Evolutionary conservation across 2,888 invertebrate genomes (phyloP).

Genomic region (Drosophila emarginata): DNA sequence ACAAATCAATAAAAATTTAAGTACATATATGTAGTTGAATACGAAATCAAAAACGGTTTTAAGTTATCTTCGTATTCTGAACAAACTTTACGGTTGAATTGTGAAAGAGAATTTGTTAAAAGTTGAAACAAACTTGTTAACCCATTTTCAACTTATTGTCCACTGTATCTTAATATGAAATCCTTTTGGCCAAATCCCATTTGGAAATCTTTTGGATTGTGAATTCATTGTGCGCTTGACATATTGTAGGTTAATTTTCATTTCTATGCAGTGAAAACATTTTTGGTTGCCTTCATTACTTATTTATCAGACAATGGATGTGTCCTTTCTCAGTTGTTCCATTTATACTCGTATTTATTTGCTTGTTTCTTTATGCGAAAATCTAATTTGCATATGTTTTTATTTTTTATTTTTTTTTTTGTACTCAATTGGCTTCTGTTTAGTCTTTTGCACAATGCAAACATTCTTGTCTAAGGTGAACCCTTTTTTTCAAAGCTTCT

Average conservation of each 20-base stretch:
- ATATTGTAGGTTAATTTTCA: slow-evolving; percentile 41
- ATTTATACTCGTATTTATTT: slow-evolving; percentile 31
- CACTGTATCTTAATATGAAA: background rate
- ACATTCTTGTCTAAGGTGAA: slow-evolving; percentile 43
- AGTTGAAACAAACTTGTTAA: background rate
- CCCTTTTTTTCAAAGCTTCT: slow-evolving; percentile 44
- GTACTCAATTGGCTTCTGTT: slow-evolving; percentile 60
- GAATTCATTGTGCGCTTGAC: slow-evolving; percentile 12
- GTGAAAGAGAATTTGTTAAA: background rate
- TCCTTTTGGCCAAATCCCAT: background rate
- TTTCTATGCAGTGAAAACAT: slow-evolving; percentile 46
- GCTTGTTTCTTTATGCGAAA: slow-evolving; percentile 41
- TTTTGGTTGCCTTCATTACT: slow-evolving; percentile 48
- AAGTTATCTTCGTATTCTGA: background rate
- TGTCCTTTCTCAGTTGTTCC: slow-evolving; percentile 26
- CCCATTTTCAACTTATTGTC: background rate
- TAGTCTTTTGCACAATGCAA: slow-evolving; percentile 54
- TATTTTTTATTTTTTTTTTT: slow-evolving; percentile 13
- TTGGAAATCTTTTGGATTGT: slow-evolving; percentile 16
- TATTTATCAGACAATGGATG: slow-evolving; percentile 49
- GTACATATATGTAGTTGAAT: too few species aligned
- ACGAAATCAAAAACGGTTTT: background rate
- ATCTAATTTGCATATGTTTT: slow-evolving; percentile 62
- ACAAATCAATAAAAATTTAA: too few species aligned
- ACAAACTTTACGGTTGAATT: background rate